Percentiles rank a stretch among this genome's conserved stretches.
Conservation (phyloP, 2,113 vertebrate genomes). For the Toxostoma redivivum region DNA sequence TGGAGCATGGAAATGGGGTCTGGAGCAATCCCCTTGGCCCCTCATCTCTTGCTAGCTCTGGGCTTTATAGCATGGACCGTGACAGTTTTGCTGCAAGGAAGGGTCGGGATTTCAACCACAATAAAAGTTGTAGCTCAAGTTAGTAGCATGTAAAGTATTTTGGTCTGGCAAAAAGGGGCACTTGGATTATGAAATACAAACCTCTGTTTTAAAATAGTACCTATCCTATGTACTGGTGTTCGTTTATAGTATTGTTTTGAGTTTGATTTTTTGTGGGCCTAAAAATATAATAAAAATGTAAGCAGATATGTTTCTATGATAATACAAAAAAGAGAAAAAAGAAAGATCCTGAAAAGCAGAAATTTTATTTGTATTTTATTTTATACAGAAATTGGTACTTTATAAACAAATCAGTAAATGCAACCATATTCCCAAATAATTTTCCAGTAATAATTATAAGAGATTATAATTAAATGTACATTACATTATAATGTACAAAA, state of each 20-base stretch:
- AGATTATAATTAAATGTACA: not conserved
- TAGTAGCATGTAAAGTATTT: not conserved
- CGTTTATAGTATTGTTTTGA: not conserved
- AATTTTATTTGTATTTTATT: not conserved
- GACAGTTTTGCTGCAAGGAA: not conserved
- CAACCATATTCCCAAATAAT: not conserved
- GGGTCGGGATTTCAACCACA: not conserved
- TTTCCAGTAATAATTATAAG: not conserved
- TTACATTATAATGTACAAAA: not conserved
- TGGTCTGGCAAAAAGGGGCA: not conserved
- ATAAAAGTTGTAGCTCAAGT: not conserved
- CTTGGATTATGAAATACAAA: not conserved
- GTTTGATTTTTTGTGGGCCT: not conserved
- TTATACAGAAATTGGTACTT: not conserved
- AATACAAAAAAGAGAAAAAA: not conserved
- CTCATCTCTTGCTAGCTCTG: not conserved
- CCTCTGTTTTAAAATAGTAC: not conserved
- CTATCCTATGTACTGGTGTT: not conserved
- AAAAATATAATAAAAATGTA: not conserved
- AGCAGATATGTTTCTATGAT: not conserved
- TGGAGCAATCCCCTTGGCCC: not conserved
- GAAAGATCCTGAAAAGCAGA: not conserved
- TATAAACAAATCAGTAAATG: not conserved
- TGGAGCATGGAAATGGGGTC: not conserved
- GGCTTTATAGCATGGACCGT: not conserved